Base-by-base conservation (phyloP, 2,113 vertebrate species). In the Passer montanus region DNA sequence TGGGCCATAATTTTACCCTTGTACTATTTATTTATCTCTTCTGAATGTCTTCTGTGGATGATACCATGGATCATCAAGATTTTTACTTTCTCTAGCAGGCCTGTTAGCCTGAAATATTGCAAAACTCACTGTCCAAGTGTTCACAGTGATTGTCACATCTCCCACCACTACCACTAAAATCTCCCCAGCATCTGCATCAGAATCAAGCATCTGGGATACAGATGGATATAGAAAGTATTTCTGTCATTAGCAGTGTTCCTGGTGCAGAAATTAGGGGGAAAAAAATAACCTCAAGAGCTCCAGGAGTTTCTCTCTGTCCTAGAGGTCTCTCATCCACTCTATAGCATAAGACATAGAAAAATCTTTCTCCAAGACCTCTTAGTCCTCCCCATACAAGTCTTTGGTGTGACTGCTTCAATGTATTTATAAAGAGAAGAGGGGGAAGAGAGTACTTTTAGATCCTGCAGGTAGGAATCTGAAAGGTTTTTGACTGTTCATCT, bases 231-330 rank as follows among this genome's bases (percentile, higher is more conserved):
- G 18, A 26, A 90, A 59, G 24, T 14, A 50, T 3, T 83, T 53
- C 47, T 76, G 43, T 9, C 8, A 15, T 35, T 46, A 50, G 15
- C 58, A 14, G n/a, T 30, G 72, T 7, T 78, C 37, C 46, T 35
- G 33, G 6, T n/a, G 43, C 27, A 84, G 84, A 76, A 66, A 35
- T 43, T 16, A 66, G 16, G 55, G 39, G 28, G 10, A 76, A 67
- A 27, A 0, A 0, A 47, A 19, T 8, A 46, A 3, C 28, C n/a
- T 52, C 0, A 0, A 72, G 41, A 49, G 19, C 47, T 22, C 15
- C 39, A 43, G 52, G 43, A 81, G 15, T 58, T 79, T 59, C 9
- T 50, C 37, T 62, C 28, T 30, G 67, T 52, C 37, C 39, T 58
- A 55, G 17, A 58, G 11, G 23, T 43, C 15, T 70, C 31, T 58